Evolutionary conservation across 2,113 vertebrate species (phyloP).

Genomic region (Psilopogon haemacephalus): DNA sequence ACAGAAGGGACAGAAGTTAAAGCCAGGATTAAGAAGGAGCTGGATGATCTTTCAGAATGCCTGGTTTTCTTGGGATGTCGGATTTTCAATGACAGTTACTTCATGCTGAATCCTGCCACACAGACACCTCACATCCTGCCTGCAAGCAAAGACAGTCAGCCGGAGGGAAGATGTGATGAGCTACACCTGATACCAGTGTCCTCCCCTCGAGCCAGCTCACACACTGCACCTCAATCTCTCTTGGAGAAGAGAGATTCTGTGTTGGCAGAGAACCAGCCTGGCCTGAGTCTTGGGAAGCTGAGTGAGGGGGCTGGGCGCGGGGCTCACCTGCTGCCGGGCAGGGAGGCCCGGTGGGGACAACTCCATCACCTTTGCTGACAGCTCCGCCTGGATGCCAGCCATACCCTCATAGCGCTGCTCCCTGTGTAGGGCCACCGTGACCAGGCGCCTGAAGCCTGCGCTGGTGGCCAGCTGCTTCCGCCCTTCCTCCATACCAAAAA

Average conservation of each 20-base stretch:
- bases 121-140: background rate
- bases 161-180: background rate
- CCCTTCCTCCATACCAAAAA: constrained; percentile 90
- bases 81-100: background rate
- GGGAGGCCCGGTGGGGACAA: constrained; percentile 87
- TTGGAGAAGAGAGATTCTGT: background rate
- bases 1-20: background rate
- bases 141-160: background rate
- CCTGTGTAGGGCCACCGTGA: constrained; percentile 89
- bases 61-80: background rate
- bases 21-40: background rate
- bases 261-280: background rate
- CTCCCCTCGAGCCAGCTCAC: background rate
- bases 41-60: background rate
- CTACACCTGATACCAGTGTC: background rate
- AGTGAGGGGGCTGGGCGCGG: rapidly evolving
- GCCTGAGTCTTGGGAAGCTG: background rate
- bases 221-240: rapidly evolving
- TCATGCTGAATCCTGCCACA: background rate
- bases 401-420: constrained; percentile 90
- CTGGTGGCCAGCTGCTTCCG: constrained; percentile 85
- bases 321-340: constrained; percentile 86
- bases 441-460: constrained; percentile 85
- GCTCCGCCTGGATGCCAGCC: constrained; percentile 88
- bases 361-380: constrained; percentile 94